Conservation (phyloP, 2,113 vertebrate species). For the Dendrocopos noguchii region DNA sequence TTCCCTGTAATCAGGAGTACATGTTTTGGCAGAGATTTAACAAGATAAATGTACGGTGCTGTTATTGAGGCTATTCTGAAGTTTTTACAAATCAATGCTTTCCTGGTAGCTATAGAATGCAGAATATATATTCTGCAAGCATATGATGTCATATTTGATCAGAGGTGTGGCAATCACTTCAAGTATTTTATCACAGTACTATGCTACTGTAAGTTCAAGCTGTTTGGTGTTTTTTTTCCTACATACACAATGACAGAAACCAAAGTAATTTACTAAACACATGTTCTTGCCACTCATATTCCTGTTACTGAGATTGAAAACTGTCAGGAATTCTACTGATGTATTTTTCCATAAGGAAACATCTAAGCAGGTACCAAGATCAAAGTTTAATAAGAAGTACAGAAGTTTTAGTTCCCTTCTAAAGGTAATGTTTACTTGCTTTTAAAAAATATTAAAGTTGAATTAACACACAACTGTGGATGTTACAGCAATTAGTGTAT, state of each 20-base stretch:
- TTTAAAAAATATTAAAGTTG: neutral
- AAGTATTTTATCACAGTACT: neutral
- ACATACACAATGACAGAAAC: neutral
- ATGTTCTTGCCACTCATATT: neutral
- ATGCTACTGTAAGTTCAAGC: neutral
- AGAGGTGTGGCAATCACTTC: neutral
- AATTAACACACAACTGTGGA: neutral
- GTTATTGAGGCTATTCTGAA: neutral
- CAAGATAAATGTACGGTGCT: neutral
- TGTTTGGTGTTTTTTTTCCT: neutral
- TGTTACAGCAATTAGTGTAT: neutral
- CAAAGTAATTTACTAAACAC: neutral
- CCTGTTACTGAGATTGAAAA: neutral
- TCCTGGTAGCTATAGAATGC: neutral
- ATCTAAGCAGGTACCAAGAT: neutral
- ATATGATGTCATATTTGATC: neutral
- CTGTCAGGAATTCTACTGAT: neutral
- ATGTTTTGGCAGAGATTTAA: constrained; percentile 31
- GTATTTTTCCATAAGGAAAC: neutral
- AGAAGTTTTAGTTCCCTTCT: neutral
- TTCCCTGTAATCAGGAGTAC: constrained; percentile 13
- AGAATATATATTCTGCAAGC: neutral
- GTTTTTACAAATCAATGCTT: constrained; percentile 24
- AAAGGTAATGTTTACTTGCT: neutral
- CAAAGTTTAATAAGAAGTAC: neutral